Percentiles rank a stretch among this genome's conserved stretches.
phyloP scores from a whole-genome alignment of 92 coral and sea anemone species.

The Epizoanthus stellaris region DNA sequence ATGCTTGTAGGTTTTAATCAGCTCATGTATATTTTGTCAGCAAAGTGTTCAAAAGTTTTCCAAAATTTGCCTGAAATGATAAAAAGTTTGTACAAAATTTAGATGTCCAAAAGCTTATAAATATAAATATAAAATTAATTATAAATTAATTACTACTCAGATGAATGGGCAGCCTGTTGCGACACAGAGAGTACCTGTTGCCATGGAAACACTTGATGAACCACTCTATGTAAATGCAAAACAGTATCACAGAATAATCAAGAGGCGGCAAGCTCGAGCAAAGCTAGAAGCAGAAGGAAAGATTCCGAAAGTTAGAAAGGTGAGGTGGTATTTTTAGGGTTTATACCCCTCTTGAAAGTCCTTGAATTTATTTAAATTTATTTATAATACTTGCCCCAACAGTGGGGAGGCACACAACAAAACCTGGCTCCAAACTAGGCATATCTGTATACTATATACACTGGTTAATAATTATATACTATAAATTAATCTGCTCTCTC shows the following conservation, averaged over 20 bases:
- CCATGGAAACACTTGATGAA: constrained; percentile 99
- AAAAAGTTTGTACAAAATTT: too few species aligned
- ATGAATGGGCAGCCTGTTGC: constrained; percentile 95
- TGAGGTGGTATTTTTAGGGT: not conserved
- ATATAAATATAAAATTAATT: too few species aligned
- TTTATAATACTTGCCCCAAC: not conserved
- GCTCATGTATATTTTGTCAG: too few species aligned
- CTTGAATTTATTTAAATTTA: too few species aligned
- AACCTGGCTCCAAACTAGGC: too few species aligned
- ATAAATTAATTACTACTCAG: constrained; percentile 38
- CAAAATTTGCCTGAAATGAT: too few species aligned
- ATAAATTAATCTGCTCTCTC: too few species aligned
- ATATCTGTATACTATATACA: too few species aligned
- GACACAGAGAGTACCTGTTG: constrained; percentile 98
- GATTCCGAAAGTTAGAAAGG: constrained; percentile 98
- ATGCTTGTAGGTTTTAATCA: too few species aligned
- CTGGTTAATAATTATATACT: too few species aligned
- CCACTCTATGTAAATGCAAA: constrained; percentile 99
- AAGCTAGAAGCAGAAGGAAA: constrained; percentile 99
- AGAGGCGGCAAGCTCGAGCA: constrained; percentile 98
- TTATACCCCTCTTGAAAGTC: not conserved
- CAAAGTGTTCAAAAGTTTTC: too few species aligned
- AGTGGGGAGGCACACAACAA: not conserved
- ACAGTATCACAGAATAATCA: constrained; percentile 98
- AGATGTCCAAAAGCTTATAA: too few species aligned